A percentile compares a stretch with the other conserved stretches of the same genome.
Conservation (phyloP, 2,888 invertebrate genomes). For the Dendrolimus houi region DNA sequence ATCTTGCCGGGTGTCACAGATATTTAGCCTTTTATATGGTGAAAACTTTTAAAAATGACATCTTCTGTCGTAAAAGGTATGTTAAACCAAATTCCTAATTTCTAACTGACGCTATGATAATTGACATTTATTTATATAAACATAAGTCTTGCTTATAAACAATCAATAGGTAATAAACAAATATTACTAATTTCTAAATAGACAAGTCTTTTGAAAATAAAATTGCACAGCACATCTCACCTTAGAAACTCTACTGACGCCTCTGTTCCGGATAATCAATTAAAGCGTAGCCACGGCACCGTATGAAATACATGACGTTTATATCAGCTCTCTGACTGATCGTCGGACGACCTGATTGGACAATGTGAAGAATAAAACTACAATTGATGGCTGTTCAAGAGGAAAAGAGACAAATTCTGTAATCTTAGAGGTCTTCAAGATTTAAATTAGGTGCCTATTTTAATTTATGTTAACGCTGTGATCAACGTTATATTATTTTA, state of each 20-base stretch:
- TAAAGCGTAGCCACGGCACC: conserved; percentile 23
- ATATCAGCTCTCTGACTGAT: conserved; percentile 45
- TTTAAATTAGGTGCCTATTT: too few relatives aligned
- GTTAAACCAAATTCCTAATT: too few relatives aligned
- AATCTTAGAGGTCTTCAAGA: neutral
- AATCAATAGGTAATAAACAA: neutral
- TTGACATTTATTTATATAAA: neutral
- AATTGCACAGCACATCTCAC: neutral
- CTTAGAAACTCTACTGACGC: conserved; percentile 21
- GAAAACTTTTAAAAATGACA: too few relatives aligned
- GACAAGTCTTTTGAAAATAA: too few relatives aligned
- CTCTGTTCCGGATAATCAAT: conserved; percentile 29
- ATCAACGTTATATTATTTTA: too few relatives aligned
- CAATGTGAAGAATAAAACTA: conserved; percentile 1
- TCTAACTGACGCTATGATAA: neutral
- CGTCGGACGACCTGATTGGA: conserved; percentile 18
- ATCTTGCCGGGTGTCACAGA: too few relatives aligned
- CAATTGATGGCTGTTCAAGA: neutral
- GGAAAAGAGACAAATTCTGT: neutral
- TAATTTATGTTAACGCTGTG: too few relatives aligned
- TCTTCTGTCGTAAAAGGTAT: too few relatives aligned
- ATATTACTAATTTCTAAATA: neutral
- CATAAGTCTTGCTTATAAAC: neutral
- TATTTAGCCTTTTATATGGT: too few relatives aligned
- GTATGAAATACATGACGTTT: conserved; percentile 30